Conservation (phyloP, 2,888 invertebrate species). For the Pollenia amentaria region DNA sequence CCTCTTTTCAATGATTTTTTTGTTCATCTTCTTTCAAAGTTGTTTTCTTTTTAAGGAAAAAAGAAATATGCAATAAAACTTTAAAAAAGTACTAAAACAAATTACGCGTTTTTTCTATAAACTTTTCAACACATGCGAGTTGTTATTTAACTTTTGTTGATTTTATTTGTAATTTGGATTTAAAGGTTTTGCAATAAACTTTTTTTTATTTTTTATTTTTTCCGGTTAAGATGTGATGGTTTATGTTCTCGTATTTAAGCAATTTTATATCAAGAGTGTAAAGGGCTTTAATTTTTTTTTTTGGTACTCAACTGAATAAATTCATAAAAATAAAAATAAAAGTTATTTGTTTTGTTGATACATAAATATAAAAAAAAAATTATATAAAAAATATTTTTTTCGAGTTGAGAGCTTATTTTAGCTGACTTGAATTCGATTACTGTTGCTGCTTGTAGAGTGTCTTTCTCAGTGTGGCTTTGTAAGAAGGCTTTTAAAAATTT, state of each 20-base stretch:
- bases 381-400: conserved; percentile 50
- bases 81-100: conserved; percentile 35
- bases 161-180: conserved; percentile 65
- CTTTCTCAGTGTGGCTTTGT: conserved; percentile 43
- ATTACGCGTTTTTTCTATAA: conserved; percentile 9
- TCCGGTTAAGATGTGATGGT: background rate
- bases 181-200: conserved; percentile 45
- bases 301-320: background rate
- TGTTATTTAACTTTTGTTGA: conserved; percentile 49
- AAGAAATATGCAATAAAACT: conserved; percentile 1
- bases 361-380: conserved; percentile 34
- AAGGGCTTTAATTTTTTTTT: conserved; percentile 30
- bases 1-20: background rate
- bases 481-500: conserved; percentile 77
- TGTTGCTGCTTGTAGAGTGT: conserved; percentile 14
- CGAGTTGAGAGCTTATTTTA: conserved; percentile 43
- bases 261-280: conserved; percentile 33
- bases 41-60: conserved; percentile 23
- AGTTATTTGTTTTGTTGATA: conserved; percentile 26
- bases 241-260: background rate
- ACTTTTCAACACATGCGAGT: conserved; percentile 27
- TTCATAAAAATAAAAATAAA: background rate
- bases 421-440: background rate
- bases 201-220: conserved; percentile 38
- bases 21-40: background rate